These are phyloP conservation scores for Cervus canadensis DNA, from an alignment of 2,113 vertebrate genomes.

Conservation along the genomic window DNA sequence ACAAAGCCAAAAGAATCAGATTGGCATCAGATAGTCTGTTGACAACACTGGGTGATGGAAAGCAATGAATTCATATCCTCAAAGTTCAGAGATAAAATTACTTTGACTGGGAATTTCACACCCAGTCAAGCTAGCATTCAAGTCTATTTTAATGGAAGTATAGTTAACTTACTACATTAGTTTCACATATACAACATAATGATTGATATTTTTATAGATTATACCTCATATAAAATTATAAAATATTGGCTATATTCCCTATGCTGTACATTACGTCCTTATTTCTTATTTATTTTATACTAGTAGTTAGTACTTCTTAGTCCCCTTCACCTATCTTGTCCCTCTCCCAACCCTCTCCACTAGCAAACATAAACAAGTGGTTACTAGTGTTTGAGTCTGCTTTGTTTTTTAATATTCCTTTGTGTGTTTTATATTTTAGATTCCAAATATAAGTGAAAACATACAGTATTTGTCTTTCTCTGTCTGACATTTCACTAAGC, in stretches of 20 bases:
- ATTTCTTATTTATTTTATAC: neutral
- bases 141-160: neutral
- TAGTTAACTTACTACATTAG: neutral
- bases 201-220: neutral
- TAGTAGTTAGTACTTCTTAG: neutral
- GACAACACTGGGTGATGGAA: neutral
- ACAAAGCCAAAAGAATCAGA: neutral
- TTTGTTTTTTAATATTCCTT: neutral
- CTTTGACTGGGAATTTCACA: neutral
- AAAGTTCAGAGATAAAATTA: neutral
- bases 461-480: neutral
- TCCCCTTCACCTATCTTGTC: neutral
- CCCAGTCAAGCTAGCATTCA: neutral
- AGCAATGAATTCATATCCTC: neutral
- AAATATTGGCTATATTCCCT: neutral
- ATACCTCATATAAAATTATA: neutral
- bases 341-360: neutral
- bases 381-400: neutral
- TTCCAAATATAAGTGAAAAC: neutral
- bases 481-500: neutral
- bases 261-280: neutral
- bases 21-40: neutral
- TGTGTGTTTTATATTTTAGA: neutral
- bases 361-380: neutral
- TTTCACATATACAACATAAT: neutral